Evolutionary conservation across 2,888 invertebrate genomes (phyloP).

Genomic region (Stramonita haemastoma): DNA sequence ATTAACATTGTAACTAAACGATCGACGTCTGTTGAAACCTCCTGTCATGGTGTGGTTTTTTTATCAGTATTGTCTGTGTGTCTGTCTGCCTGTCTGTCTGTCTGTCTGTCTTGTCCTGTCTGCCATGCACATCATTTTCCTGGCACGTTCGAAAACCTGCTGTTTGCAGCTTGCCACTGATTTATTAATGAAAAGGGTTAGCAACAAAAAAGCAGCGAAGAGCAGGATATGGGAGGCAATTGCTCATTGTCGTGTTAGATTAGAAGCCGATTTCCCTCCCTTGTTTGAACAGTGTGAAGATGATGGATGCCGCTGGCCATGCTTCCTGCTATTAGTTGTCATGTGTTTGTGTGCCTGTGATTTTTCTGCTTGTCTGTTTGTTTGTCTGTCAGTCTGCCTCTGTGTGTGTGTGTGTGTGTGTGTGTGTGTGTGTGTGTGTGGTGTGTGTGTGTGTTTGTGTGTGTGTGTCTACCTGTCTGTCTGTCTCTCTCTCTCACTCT

Average conservation of each 20-base stretch:
- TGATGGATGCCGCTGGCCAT: neutral
- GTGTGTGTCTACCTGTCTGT: no score
- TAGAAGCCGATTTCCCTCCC: neutral
- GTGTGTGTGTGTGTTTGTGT: no score
- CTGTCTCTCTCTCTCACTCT: no score
- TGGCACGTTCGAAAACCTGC: no score
- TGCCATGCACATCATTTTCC: no score
- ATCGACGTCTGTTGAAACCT: neutral
- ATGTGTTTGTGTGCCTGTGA: neutral
- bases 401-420: constrained; percentile 14
- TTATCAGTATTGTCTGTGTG: neutral
- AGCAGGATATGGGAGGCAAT: neutral
- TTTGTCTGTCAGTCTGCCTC: neutral
- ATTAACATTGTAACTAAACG: neutral
- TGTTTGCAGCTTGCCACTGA: no score
- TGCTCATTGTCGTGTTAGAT: neutral
- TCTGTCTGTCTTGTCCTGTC: neutral
- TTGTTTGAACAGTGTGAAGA: neutral
- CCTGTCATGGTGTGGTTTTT: neutral
- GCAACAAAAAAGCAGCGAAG: neutral
- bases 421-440: neutral
- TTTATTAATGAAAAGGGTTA: no score
- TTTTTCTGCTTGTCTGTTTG: neutral
- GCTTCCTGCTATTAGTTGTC: no score
- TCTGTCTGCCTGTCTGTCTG: neutral